Base-by-base conservation (phyloP, 2,888 invertebrate species). In the Nesidiocoris tenuis region DNA sequence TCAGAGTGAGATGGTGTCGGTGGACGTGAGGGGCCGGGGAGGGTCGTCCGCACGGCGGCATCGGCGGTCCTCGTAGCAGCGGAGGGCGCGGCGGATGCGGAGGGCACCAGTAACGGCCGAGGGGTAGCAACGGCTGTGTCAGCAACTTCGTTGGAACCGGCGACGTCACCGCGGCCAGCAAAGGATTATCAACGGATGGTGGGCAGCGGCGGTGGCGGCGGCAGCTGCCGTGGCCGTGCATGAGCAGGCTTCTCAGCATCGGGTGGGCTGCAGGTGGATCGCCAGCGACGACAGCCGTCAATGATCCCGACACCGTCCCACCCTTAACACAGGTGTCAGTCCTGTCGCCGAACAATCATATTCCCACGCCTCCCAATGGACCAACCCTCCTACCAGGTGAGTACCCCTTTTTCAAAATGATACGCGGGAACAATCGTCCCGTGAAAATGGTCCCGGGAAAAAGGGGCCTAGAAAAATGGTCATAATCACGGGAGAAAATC, bases 291-390 rank as follows among this genome's bases (percentile, higher is more conserved):
- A 39, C 39, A 39, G 39, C 39, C 12, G 55, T 61, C 61, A 68
- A 59, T 61, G 72, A 72, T 61, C 76, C 72, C 59, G 72, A 75
- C 75, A 72, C 72, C 59, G 72, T 68, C 75, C 75, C 66, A 72
- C 77, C 78, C 74, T 77, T 79, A 67, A 76, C 78, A 22, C 75
- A 77, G 76, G 77, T 77, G 74, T 76, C 77, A 68, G 77, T 78
- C 77, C 77, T 79, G 64, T 77, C 77, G 72, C 77, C 79, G 56
- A 77, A 78, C 76, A 77, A 74, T 70, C 77, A 76, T 70, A 75
- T 72, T 65, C 76, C 77, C 25, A 63, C 76, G 9, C 76, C 77
- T 55, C 78, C 78, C 24, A 78, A 78, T 78, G 78, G 78, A 76
- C 78, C 78, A 39, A 65, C 77, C 77, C 76, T 77, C 75, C 77